Base-by-base conservation (phyloP, 2,888 invertebrate species). In the Agrypnus murinus region DNA sequence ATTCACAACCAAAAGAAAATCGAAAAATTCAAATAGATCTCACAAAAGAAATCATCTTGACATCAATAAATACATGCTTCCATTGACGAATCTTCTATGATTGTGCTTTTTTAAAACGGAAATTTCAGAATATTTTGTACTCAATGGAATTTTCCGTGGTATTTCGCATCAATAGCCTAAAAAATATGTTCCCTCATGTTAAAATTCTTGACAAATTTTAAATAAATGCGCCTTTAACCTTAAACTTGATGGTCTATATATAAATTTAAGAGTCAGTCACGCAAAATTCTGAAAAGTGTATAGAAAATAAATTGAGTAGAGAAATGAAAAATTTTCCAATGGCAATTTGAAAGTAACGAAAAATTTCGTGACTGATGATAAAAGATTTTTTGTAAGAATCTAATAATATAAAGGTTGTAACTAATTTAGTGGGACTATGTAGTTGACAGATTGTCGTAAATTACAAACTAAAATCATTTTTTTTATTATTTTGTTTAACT, bases 41-140 rank as follows among this genome's bases (percentile, higher is more conserved):
- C 40, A 17, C 45, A 45, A 45, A 45, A 17, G 12, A 45, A 45
- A 14, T 45, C 1, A 12, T 1, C 7, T 45, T n/a, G 5, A 7
- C 9, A 10, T 17, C 19, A 1, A 8, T 40, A 40, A 40, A 40
- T 10, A 25, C 14, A 31, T 48, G 48, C 14, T 12, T 15, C 17
- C 36, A 31, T 2, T 15, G 9, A 12, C 17, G 19, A 48, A 8
- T 17, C 34, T 17, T 3, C 55, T 25, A 25, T 25, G 55, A 55
- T 55, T 55, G 55, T 36, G 15, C 55, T 36, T 10, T 55, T 55
- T 55, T 36, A 55, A 32, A 53, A 53, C 34, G 34, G n/a, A 17
- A 36, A 55, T 14, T 17, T 55, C 55, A n/a, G 55, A 55, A 55
- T 55, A 48, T 48, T 48, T 48, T 25, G 10, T 25, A 7, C 9